Evolutionary conservation across 2,797 vertebrate genomes (phyloP), one percentile per base, ranked within the genome.

Genomic region (Acridotheres tristis): DNA sequence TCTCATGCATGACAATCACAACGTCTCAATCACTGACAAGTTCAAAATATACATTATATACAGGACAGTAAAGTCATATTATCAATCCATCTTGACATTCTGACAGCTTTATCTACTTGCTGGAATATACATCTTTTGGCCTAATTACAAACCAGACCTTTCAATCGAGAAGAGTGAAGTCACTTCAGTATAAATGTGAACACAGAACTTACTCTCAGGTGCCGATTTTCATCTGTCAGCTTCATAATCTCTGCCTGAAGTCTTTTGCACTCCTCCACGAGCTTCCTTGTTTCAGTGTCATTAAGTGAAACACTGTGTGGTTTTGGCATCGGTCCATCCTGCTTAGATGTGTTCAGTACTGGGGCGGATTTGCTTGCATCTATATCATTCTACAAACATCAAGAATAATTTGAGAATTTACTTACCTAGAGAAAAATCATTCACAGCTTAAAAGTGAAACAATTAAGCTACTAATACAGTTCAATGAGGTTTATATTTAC

Each of bases 251-350:
- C 99, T 34, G 97, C 61, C 94, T 99, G 99, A 97, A 99, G 98
- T 97, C 98, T 98, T 98, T 98, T 99, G 98, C 98, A 99, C 91
- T 99, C 99, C 81, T 99, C 99, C 98, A 98, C 90, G 34, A 99
- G 96, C 85, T 99, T 99, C 97, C 98, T 98, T 97, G 98, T 98
- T 97, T 99, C 99, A 1, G 97, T 92, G 30, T 99, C 99, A 20
- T 99, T 99, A 90, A 97, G 95, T 4, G 98, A 97, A 93, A 97
- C 96, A 66, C 98, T 96, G 38, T 95, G 96, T 3, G 98, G 93
- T 96, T 98, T 99, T 95, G 98, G 96, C 96, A 98, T 95, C 18
- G 98, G 96, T 93, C 98, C 98, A 57, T 99, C 99, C 79, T 96
- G 97, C 97, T 99, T 99, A 82, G 98, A 97, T 32, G 98, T 98